These are phyloP conservation scores for Cantharis nigra DNA, from an alignment of 2,888 invertebrate genomes.

Conservation along the genomic window DNA sequence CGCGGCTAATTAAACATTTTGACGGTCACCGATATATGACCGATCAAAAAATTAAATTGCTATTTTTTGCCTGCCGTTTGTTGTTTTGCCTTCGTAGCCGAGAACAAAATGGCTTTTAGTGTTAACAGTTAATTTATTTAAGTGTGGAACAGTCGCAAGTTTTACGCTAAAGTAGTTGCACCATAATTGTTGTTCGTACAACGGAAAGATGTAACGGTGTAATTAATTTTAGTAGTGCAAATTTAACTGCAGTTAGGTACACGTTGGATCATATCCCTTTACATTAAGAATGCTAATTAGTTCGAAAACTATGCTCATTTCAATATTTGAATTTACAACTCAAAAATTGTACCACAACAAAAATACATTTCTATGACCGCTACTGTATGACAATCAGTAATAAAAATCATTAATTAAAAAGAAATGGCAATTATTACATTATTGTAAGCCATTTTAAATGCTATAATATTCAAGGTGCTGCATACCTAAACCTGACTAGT, in stretches of 20 bases:
- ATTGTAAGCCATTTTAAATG: no score
- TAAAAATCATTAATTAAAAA: no score
- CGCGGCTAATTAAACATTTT: neutral
- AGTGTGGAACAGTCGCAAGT: neutral
- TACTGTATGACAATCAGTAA: no score
- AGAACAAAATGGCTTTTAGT: neutral
- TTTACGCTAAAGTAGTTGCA: neutral
- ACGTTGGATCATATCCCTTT: slow-evolving; percentile 14
- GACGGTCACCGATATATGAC: neutral
- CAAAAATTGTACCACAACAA: neutral
- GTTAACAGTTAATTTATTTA: neutral
- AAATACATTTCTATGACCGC: no score
- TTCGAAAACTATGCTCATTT: neutral
- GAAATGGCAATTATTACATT: no score
- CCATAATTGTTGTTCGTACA: neutral
- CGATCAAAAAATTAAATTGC: neutral
- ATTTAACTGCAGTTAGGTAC: slow-evolving; percentile 9
- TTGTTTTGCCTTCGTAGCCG: neutral
- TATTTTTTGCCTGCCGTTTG: no score
- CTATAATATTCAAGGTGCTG: no score
- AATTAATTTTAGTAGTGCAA: slow-evolving; percentile 4
- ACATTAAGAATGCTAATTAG: neutral
- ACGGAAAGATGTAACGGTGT: slow-evolving; percentile 5
- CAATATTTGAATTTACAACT: neutral
- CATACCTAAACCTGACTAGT: no score